Evolutionary conservation across 1,140 invertebrate species (phyloP).

Genomic region (Drosophila nasuta): DNA sequence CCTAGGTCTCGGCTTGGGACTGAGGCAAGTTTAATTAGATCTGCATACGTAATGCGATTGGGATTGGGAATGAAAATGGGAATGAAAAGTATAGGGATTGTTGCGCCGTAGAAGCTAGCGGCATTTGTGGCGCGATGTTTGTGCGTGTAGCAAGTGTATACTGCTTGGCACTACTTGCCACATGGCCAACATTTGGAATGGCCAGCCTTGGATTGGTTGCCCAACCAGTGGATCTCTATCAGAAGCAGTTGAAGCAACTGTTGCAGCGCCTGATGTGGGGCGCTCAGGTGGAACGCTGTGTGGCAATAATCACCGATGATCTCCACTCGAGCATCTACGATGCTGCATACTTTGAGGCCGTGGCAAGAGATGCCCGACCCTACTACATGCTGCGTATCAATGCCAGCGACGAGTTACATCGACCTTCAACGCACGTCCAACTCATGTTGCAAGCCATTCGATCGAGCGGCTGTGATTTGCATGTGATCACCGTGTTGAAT

Average conservation of each 20-base stretch:
- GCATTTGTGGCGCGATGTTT: constrained; percentile 4
- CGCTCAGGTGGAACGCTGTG: constrained; percentile 63
- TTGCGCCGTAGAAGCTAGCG: neutral
- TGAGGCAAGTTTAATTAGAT: constrained; percentile 76
- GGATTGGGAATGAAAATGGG: too few relatives aligned
- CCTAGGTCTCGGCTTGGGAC: constrained; percentile 31
- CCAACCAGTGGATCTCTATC: constrained; percentile 34
- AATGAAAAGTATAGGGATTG: neutral
- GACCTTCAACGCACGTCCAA: constrained; percentile 86
- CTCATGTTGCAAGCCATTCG: constrained; percentile 87
- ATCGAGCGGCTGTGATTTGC: constrained; percentile 88
- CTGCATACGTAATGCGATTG: constrained; percentile 67
- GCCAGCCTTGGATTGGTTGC: neutral
- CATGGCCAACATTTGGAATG: neutral
- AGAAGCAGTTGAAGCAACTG: constrained; percentile 40
- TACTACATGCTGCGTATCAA: constrained; percentile 54
- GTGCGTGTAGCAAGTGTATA: constrained; percentile 31
- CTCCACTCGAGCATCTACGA: constrained; percentile 63
- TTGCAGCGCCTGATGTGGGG: constrained; percentile 54
- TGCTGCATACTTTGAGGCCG: constrained; percentile 51
- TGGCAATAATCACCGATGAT: constrained; percentile 74
- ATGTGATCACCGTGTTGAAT: constrained; percentile 91
- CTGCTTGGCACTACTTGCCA: constrained; percentile 26
- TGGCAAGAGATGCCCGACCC: constrained; percentile 25
- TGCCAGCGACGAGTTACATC: constrained; percentile 88